Percentiles rank a stretch among this genome's conserved stretches.
These are phyloP conservation scores for Axea sp. DNA, from an alignment of 2,888 invertebrate genomes.

Conservation along the genomic window DNA sequence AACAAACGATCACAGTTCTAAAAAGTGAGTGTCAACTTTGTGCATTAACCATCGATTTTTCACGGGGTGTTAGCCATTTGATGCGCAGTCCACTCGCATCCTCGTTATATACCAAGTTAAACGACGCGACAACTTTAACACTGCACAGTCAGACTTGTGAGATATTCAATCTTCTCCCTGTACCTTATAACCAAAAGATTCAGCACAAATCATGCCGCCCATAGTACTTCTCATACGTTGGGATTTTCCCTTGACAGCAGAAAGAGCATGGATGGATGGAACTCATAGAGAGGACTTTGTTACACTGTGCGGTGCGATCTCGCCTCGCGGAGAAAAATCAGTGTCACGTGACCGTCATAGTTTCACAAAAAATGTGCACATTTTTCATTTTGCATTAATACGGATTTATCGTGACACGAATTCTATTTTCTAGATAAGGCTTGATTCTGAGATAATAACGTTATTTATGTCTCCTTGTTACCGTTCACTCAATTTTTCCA, in stretches of 20 bases:
- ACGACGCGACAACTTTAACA: conserved; percentile 66
- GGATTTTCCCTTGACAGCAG: conserved; percentile 54
- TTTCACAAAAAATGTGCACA: conserved; percentile 49
- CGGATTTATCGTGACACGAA: conserved; percentile 50
- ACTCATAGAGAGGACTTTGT: conserved; percentile 55
- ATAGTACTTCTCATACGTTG: conserved; percentile 55
- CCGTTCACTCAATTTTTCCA: conserved; percentile 22
- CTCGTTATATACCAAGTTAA: conserved; percentile 57
- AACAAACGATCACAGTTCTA: conserved; percentile 6
- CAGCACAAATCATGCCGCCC: conserved; percentile 58
- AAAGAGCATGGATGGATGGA: conserved; percentile 58
- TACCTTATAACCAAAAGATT: conserved; percentile 58
- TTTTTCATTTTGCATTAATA: conserved; percentile 54
- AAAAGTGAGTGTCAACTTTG: conserved; percentile 74
- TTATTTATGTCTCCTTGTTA: conserved; percentile 39
- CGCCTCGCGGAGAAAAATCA: conserved; percentile 27
- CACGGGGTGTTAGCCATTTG: conserved; percentile 47
- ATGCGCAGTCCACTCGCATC: conserved; percentile 28
- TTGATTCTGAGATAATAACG: conserved; percentile 20
- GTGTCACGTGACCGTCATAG: conserved; percentile 48
- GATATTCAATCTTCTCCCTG: conserved; percentile 58
- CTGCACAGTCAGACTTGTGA: conserved; percentile 45
- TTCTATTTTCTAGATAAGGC: conserved; percentile 43
- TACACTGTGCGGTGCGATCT: conserved; percentile 19
- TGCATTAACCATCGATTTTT: conserved; percentile 75